Conservation (phyloP, 2,888 invertebrate genomes). For the Cephalotes varians region DNA sequence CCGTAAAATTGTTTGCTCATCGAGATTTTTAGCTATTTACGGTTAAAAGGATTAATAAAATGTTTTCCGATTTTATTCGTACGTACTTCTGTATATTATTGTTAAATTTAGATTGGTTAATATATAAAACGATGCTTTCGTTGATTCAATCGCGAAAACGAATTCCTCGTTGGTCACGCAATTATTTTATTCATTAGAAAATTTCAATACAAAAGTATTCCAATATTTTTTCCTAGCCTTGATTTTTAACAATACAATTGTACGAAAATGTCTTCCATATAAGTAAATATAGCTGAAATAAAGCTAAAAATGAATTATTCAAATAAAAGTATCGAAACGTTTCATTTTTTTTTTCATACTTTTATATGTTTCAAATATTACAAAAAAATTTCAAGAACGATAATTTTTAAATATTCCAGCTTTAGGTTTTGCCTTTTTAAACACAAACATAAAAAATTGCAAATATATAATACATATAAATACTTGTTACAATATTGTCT, state of each 20-base stretch:
- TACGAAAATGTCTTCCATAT: background rate
- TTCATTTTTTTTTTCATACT: background rate
- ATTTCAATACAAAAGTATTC: background rate
- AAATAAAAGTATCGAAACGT: background rate
- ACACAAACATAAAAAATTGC: background rate
- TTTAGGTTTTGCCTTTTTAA: background rate
- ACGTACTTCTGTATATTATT: background rate
- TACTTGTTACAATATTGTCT: background rate
- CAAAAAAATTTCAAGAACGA: background rate
- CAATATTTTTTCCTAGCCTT: background rate
- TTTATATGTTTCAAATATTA: background rate
- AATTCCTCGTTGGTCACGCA: background rate
- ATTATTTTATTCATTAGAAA: constrained; percentile 14
- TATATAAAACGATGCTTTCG: background rate
- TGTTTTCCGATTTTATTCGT: background rate
- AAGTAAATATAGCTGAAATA: no score
- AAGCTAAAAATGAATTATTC: background rate
- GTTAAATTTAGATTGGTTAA: constrained; percentile 6
- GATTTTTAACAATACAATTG: background rate
- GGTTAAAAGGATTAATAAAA: constrained; percentile 5
- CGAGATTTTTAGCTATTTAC: constrained; percentile 9
- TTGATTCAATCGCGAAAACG: background rate
- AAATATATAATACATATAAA: background rate
- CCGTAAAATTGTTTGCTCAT: background rate
- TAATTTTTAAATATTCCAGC: background rate